Percentiles rank a stretch among this genome's conserved stretches.
phyloP scores from a whole-genome alignment of 2,113 vertebrate genomes.

The Indri indri region DNA sequence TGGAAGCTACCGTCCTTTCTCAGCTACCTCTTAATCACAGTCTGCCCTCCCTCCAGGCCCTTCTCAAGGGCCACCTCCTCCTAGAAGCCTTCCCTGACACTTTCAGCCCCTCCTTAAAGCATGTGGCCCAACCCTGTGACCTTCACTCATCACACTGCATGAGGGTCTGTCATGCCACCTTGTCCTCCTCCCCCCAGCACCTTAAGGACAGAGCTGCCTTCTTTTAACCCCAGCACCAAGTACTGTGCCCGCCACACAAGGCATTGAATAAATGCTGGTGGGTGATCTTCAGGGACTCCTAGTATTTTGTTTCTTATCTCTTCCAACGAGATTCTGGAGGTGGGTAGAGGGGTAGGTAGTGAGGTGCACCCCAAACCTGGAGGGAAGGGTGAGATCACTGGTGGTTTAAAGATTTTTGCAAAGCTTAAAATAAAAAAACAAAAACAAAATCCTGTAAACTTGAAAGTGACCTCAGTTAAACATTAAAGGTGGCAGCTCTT shows the following conservation, averaged over 20 bases:
- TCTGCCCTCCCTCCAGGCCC: not conserved
- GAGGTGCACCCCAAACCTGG: not conserved
- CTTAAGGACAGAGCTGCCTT: not conserved
- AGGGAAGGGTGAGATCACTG: not conserved
- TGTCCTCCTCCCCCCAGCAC: too few relatives aligned
- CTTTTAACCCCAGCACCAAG: not conserved
- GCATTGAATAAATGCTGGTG: not conserved
- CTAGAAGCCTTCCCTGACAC: not conserved
- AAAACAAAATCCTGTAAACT: not conserved
- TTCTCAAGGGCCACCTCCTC: not conserved
- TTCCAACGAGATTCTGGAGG: not conserved
- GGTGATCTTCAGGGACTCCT: not conserved
- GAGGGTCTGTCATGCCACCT: not conserved
- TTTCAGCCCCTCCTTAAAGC: not conserved
- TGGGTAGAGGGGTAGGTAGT: not conserved
- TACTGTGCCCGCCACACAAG: not conserved
- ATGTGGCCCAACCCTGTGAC: not conserved
- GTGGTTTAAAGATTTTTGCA: not conserved
- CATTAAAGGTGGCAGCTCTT: slow-evolving; percentile 16
- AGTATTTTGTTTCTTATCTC: not conserved
- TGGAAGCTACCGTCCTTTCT: not conserved
- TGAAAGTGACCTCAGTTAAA: slow-evolving; percentile 31
- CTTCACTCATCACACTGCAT: not conserved
- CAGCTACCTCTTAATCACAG: not conserved
- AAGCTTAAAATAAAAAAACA: slow-evolving; percentile 32